Evolutionary conservation across 2,797 vertebrate species (phyloP).

Genomic region (Phyllotis vaccarum): DNA sequence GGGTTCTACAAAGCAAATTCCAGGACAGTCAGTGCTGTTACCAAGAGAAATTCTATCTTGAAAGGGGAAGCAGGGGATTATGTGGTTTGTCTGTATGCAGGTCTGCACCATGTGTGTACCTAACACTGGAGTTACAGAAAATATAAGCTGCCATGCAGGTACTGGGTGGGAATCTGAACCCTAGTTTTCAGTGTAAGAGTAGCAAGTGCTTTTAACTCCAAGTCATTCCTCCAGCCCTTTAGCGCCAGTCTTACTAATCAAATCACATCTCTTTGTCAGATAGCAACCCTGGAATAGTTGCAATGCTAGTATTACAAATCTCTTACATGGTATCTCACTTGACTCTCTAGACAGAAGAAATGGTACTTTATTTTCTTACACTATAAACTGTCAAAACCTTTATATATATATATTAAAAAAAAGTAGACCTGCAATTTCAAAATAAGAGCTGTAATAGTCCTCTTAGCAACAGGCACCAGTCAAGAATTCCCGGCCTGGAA

Average conservation of each 20-base stretch:
- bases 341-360: constrained; percentile 62
- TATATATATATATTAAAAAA: constrained; percentile 67
- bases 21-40: background rate
- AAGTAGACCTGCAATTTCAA: constrained; percentile 55
- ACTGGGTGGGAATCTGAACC: background rate
- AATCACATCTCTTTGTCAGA: constrained; percentile 38
- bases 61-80: background rate
- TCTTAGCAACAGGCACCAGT: constrained; percentile 66
- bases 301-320: constrained; percentile 33
- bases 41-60: background rate
- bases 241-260: constrained; percentile 26
- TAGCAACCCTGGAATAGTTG: constrained; percentile 10
- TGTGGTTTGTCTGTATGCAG: background rate
- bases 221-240: background rate
- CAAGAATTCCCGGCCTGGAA: constrained; percentile 71
- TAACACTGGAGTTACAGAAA: background rate
- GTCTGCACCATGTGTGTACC: background rate
- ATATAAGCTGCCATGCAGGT: background rate
- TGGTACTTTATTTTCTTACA: constrained; percentile 46
- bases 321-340: constrained; percentile 44
- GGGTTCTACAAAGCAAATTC: background rate
- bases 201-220: background rate
- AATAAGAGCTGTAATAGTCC: constrained; percentile 58
- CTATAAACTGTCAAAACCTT: constrained; percentile 64
- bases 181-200: background rate